Base-by-base conservation (phyloP, 1,140 invertebrate species). In the Trichogramma pretiosum region DNA sequence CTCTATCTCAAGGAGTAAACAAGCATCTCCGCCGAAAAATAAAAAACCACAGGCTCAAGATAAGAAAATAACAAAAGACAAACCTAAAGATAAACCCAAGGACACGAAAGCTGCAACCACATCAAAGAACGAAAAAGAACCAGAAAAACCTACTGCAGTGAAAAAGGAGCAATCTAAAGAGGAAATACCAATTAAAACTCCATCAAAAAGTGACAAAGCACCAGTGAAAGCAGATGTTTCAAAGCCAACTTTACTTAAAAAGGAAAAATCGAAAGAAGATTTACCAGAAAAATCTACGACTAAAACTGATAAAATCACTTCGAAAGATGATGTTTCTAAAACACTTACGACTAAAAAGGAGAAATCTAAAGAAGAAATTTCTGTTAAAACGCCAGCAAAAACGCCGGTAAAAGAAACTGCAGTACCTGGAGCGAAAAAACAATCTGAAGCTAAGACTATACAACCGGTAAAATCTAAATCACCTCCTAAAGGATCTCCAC, bases 91-190 rank as follows among this genome's bases (percentile, higher is more conserved):
- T n/a, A n/a, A n/a, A n/a, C n/a, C n/a, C n/a, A n/a, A n/a, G n/a
- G n/a, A n/a, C n/a, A n/a, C n/a, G n/a, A n/a, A n/a, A n/a, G n/a
- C n/a, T n/a, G n/a, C n/a, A n/a, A n/a, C n/a, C n/a, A n/a, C 24
- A 28, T 11, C 11, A 7, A 28, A 28, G 11, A 11, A 7, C 5
- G 5, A 18, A 18, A 18, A 37, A 37, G 28, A 48, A 48, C 9
- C 28, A 7, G 30, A 46, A 37, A 23, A 21, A 36, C 16, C 38
- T 24, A 8, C 19, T 35, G 34, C 36, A 36, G n/a, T n/a, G n/a
- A n/a, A n/a, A n/a, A 26, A 44, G 35, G 23, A 50, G 43, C 46
- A 50, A 42, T 45, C 42, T 16, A 46, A 47, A 35, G 52, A 48
- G 40, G 44, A 48, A 17, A 18, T 45, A 23, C 18, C 22, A 43